Evolutionary conservation across 64 coral and sea anemone genomes (phyloP).

Genomic region (Hydrozoanthus tunicans): DNA sequence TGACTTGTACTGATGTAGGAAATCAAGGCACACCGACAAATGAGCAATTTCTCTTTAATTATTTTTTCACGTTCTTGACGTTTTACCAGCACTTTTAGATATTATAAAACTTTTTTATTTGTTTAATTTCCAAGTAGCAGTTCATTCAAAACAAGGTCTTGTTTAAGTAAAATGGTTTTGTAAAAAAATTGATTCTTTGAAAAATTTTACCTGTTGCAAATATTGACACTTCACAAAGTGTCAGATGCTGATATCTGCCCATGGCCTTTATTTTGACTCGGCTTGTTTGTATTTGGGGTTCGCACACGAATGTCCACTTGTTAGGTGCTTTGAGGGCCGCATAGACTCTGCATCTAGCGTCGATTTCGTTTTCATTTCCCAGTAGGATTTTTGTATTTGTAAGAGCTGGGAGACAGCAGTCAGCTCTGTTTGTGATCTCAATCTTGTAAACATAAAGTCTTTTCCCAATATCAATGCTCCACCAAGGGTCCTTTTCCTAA

Average conservation of each 20-base stretch:
- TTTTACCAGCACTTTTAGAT: no score
- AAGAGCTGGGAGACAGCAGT: background rate
- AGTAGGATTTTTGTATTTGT: background rate
- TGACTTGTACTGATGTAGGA: no score
- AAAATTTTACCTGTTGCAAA: constrained; percentile 39
- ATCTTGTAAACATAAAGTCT: constrained; percentile 5
- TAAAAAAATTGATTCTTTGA: no score
- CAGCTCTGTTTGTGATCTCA: constrained; percentile 3
- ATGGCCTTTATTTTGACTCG: constrained; percentile 6
- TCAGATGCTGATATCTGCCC: constrained; percentile 1
- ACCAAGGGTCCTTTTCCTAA: constrained; percentile 30
- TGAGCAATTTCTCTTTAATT: no score
- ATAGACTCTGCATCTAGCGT: constrained; percentile 28
- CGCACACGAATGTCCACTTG: constrained; percentile 7
- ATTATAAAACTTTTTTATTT: no score
- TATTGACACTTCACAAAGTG: constrained; percentile 6
- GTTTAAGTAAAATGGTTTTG: no score
- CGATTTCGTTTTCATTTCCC: background rate
- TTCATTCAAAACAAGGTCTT: background rate
- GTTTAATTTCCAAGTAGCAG: no score
- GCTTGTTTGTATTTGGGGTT: constrained; percentile 6
- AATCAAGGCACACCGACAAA: no score
- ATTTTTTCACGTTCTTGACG: no score
- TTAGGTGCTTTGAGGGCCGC: background rate
- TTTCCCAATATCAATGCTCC: constrained; percentile 17